Evolutionary conservation across 1,140 invertebrate species (phyloP).

Genomic region (Drosophila mayri): DNA sequence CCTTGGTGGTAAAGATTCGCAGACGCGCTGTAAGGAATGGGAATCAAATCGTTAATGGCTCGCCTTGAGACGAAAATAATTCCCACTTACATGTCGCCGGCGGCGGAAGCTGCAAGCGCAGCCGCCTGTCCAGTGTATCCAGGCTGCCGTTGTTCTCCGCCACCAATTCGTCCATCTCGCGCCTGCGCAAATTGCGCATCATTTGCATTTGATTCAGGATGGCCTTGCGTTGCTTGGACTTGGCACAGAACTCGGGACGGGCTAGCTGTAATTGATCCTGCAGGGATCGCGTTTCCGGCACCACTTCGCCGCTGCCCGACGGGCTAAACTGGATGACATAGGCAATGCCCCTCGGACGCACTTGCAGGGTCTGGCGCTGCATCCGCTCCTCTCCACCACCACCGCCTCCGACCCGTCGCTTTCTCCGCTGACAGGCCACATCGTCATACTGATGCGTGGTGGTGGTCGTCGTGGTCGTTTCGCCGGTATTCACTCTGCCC

Average conservation of each 20-base stretch:
- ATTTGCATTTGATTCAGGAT: constrained; percentile 79
- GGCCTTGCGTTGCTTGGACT: constrained; percentile 76
- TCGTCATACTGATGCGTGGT: constrained; percentile 83
- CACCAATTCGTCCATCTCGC: constrained; percentile 69
- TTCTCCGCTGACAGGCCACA: constrained; percentile 49
- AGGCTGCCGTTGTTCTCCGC: constrained; percentile 45
- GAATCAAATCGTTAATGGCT: background rate
- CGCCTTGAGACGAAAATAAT: no score
- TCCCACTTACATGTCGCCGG: constrained; percentile 60
- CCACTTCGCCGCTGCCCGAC: constrained; percentile 13
- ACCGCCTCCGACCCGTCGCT: background rate
- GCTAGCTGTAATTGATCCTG: constrained; percentile 74
- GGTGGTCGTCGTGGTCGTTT: constrained; percentile 57
- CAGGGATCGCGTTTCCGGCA: constrained; percentile 34
- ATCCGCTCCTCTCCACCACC: background rate
- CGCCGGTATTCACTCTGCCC: constrained; percentile 53
- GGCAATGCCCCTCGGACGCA: constrained; percentile 53
- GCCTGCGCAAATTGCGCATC: constrained; percentile 62
- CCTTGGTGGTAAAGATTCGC: constrained; percentile 67
- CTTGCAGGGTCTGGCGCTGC: constrained; percentile 38
- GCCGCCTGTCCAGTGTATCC: constrained; percentile 59
- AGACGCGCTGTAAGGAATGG: constrained; percentile 52
- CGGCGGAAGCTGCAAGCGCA: constrained; percentile 63
- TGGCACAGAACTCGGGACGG: constrained; percentile 67
- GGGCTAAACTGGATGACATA: constrained; percentile 61